phyloP scores from a whole-genome alignment of 37 sponge, comb jelly and placozoan genomes.

The Bolinopsis microptera region DNA sequence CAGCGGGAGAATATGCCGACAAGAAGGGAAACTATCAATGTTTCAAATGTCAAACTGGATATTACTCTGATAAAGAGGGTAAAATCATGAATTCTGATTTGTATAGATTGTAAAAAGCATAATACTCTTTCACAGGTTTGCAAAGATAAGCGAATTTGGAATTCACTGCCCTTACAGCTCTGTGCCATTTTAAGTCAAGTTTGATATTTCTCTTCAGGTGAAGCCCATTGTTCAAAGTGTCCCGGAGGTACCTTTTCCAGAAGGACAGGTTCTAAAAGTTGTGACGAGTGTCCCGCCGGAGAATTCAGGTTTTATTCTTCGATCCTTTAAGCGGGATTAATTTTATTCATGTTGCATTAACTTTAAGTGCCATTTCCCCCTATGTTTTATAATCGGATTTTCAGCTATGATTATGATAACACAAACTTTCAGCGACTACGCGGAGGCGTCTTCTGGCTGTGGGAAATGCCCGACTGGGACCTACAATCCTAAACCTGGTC shows the following conservation, averaged over 20 bases:
- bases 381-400: too few relatives aligned
- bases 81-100: too few relatives aligned
- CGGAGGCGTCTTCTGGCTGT: background rate
- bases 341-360: too few relatives aligned
- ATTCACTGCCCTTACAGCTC: too few relatives aligned
- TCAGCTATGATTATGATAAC: background rate
- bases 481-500: constrained; percentile 17
- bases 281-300: background rate
- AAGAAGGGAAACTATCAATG: background rate
- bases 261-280: background rate
- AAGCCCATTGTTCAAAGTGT: background rate
- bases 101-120: too few relatives aligned
- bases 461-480: background rate
- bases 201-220: background rate
- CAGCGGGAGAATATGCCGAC: background rate
- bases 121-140: too few relatives aligned
- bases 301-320: background rate
- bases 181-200: too few relatives aligned
- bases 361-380: too few relatives aligned
- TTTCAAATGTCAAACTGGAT: constrained; percentile 23
- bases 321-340: too few relatives aligned
- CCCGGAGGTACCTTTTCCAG: background rate
- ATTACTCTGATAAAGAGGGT: background rate
- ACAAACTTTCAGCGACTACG: background rate
- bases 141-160: too few relatives aligned